Base-by-base conservation (phyloP, 2,888 invertebrate species). In the Cepaea hortensis region DNA sequence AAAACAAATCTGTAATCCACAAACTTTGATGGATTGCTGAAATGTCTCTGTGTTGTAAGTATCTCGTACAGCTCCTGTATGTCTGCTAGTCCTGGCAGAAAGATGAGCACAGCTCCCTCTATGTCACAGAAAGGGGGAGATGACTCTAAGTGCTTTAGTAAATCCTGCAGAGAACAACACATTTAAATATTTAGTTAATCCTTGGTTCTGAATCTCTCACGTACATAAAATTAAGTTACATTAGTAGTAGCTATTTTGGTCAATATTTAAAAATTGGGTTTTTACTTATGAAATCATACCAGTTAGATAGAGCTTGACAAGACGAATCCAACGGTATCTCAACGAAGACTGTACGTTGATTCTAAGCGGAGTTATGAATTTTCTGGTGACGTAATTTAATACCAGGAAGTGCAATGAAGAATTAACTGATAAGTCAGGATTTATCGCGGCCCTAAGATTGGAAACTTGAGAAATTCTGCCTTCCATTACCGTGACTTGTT, bases 11-110 rank as follows among this genome's bases (percentile, higher is more conserved):
- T 75, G 7, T 75, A 23, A 55, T 76, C 13, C 35, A 77, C 76
- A 55, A 88, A 92, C 92, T 88, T 91, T 55, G 88, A 87, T 46
- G 88, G 82, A 82, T 93, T 90, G 46, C 90, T 90, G 88, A 93
- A 94, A 23, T 88, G 88, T 46, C 91, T 85, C 80, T 94, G 94
- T 75, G 91, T 90, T 46, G 88, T 88, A 50, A 94, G 85, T 18
- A 91, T 89, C 83, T 94, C 94, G 85, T 93, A 90, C 76, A 94
- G 88, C 81, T 93, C 93, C 84, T 93, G 93, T 9, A 94, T 94
- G 85, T 93, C 92, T 5, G 93, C 89, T 55, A 94, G 85, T 20
- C 94, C 94, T 15, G 94, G 94, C 61, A 94, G 90, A 85, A 94
- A 94, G 73, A 94, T 90, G 20, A 94, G 90, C n/a, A 94, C 91